Evolutionary conservation across 2,888 invertebrate genomes (phyloP).

Genomic region (Acleris holmiana): DNA sequence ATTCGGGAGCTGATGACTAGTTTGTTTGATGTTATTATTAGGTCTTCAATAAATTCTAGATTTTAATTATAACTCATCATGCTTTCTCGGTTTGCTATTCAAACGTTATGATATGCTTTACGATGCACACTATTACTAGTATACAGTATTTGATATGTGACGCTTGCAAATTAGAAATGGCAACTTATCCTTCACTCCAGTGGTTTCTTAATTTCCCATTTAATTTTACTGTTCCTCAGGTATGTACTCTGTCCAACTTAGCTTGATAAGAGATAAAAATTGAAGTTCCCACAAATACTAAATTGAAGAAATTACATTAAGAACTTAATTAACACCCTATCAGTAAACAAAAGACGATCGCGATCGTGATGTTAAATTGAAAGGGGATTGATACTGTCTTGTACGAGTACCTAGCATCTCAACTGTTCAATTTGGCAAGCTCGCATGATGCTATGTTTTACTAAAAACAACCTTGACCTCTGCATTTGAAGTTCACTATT

Average conservation of each 20-base stretch:
- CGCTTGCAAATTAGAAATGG: not conserved
- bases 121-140: too few species aligned
- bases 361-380: constrained; percentile 67
- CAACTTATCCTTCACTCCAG: constrained; percentile 20
- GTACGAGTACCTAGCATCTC: constrained; percentile 13
- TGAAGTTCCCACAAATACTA: too few species aligned
- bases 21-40: not conserved
- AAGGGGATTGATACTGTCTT: constrained; percentile 44
- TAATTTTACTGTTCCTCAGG: not conserved
- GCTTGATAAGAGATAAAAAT: too few species aligned
- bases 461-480: constrained; percentile 14
- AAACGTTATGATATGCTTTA: not conserved
- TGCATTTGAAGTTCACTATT: not conserved
- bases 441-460: not conserved
- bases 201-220: constrained; percentile 13
- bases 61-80: too few species aligned
- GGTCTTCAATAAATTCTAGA: too few species aligned
- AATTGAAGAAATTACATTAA: too few species aligned
- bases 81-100: too few species aligned
- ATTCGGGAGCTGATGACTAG: not conserved
- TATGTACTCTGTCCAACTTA: not conserved
- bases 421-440: constrained; percentile 25
- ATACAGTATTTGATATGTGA: not conserved
- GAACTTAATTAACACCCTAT: constrained; percentile 4
- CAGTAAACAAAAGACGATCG: constrained; percentile 51